Evolutionary conservation across 2,113 vertebrate species (phyloP).

Genomic region (Suricata suricatta): DNA sequence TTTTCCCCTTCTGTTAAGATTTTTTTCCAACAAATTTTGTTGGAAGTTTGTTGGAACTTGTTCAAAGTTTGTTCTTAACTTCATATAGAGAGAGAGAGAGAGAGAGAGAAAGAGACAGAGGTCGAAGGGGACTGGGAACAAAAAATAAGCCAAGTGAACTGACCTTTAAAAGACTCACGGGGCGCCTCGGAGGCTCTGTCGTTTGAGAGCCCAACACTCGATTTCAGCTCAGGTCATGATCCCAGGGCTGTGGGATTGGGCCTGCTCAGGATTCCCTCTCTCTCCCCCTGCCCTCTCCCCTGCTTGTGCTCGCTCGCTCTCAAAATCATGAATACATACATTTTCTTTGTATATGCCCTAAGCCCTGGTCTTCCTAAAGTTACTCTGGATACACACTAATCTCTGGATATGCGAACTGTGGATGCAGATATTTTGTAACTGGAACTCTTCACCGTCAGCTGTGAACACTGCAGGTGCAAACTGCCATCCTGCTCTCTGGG

Average conservation of each 20-base stretch:
- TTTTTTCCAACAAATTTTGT: neutral
- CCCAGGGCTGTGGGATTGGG: too few relatives aligned
- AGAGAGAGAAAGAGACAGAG: neutral
- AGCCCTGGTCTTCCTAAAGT: neutral
- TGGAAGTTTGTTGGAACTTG: too few relatives aligned
- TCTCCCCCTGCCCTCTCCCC: too few relatives aligned
- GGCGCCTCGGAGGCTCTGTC: too few relatives aligned
- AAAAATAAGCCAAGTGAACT: neutral
- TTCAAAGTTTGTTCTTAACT: neutral
- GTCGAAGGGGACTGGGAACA: neutral
- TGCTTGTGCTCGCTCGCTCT: too few relatives aligned
- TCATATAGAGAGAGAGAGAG: neutral
- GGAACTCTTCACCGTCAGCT: neutral
- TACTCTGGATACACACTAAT: neutral
- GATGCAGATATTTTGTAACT: neutral
- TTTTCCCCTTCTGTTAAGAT: neutral
- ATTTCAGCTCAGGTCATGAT: too few relatives aligned
- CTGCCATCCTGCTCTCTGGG: neutral
- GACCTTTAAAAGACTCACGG: neutral
- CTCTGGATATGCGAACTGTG: neutral
- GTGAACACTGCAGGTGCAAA: neutral
- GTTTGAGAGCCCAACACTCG: too few relatives aligned
- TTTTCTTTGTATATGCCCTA: neutral
- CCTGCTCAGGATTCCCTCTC: too few relatives aligned
- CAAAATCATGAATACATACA: too few relatives aligned